phyloP scores from a whole-genome alignment of 2,113 vertebrate species.

The Antechinus flavipes region DNA sequence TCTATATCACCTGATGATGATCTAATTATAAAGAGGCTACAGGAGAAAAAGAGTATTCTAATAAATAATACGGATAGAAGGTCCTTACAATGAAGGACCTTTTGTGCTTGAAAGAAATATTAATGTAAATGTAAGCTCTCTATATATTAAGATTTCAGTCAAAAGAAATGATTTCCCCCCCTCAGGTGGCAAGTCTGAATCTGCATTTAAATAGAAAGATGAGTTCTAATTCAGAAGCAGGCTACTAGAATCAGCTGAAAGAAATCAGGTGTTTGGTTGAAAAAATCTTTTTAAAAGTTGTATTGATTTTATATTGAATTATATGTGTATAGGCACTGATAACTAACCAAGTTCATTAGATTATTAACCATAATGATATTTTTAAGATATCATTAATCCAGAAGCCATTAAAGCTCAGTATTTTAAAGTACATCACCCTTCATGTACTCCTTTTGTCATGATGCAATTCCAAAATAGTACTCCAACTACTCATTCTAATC shows the following conservation, averaged over 20 bases:
- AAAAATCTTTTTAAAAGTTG: background rate
- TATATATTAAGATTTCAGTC: conserved; percentile 57
- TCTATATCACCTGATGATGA: conserved; percentile 57
- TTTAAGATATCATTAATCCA: conserved; percentile 12
- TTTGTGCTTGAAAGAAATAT: conserved; percentile 18
- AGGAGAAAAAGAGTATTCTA: conserved; percentile 58
- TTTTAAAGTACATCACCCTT: background rate
- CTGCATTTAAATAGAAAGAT: conserved; percentile 71
- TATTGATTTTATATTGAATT: background rate
- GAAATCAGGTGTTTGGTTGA: conserved; percentile 21
- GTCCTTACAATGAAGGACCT: conserved; percentile 60
- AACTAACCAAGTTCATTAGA: background rate
- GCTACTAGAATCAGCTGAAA: conserved; percentile 1
- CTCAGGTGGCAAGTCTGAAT: conserved; percentile 51
- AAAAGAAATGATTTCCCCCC: conserved; percentile 56
- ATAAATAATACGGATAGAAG: conserved; percentile 62
- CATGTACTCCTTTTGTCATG: background rate
- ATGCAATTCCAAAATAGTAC: conserved; percentile 21
- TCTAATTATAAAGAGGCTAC: conserved; percentile 76
- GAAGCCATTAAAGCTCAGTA: background rate
- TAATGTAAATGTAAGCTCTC: conserved; percentile 58
- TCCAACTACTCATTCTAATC: conserved; percentile 23
- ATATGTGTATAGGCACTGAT: background rate
- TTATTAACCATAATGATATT: conserved; percentile 30
- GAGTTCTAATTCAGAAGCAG: conserved; percentile 59